phyloP scores from a whole-genome alignment of 2,888 invertebrate species.

The Adelognathus sp. region DNA sequence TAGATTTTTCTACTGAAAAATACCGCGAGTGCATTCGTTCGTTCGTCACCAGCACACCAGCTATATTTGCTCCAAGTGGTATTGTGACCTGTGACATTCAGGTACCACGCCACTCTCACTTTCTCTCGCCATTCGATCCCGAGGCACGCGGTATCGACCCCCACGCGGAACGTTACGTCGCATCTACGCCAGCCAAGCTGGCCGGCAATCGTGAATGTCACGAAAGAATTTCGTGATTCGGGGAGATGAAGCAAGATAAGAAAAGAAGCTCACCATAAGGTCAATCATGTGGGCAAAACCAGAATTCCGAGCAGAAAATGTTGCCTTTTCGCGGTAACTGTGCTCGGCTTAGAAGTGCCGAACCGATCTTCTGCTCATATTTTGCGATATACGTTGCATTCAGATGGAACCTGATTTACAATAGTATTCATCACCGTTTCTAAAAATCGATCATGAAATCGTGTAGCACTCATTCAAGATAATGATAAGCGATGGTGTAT shows the following conservation, averaged over 20 bases:
- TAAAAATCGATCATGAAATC: too few relatives aligned
- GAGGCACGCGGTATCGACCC: constrained; percentile 48
- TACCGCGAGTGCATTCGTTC: neutral
- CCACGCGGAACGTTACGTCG: constrained; percentile 54
- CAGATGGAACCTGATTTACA: too few relatives aligned
- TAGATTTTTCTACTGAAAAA: neutral
- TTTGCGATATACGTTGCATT: too few relatives aligned
- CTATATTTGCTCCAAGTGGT: constrained; percentile 61
- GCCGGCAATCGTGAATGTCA: constrained; percentile 49
- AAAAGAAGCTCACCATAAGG: constrained; percentile 4
- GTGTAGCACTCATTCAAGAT: too few relatives aligned
- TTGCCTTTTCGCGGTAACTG: neutral
- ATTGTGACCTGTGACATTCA: constrained; percentile 78
- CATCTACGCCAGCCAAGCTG: constrained; percentile 65
- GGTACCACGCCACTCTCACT: constrained; percentile 74
- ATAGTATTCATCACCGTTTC: too few relatives aligned
- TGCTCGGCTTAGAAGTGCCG: neutral
- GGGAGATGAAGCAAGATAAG: constrained; percentile 1
- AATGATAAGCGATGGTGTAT: too few relatives aligned
- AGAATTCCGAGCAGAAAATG: neutral
- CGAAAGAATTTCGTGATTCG: constrained; percentile 37
- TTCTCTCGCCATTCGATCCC: constrained; percentile 73
- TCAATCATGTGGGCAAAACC: neutral
- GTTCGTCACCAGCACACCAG: constrained; percentile 10
- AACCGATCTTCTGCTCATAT: too few relatives aligned